Conservation (phyloP, 2,888 invertebrate genomes). For the Argynnis bischoffii region DNA sequence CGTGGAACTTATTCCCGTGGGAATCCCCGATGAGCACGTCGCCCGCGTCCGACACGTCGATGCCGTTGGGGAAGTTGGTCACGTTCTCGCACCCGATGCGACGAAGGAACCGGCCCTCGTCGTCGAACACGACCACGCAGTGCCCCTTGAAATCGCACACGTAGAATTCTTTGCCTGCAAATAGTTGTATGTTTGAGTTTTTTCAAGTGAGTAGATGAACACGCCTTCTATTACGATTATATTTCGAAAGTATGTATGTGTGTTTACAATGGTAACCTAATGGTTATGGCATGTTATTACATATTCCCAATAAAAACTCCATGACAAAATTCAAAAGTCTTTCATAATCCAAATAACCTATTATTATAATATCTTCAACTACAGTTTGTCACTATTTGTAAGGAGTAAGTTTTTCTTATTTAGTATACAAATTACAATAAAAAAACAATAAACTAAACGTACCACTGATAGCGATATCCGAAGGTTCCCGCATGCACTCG, state of each 20-base stretch:
- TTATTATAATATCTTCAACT: too few species aligned
- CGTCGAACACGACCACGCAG: slow-evolving; percentile 97
- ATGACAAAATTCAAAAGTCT: too few species aligned
- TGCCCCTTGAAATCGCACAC: slow-evolving; percentile 99
- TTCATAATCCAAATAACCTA: too few species aligned
- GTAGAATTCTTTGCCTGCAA: slow-evolving; percentile 93
- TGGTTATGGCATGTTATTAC: too few species aligned
- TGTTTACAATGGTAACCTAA: too few species aligned
- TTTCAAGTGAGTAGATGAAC: too few species aligned
- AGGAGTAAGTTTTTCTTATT: not conserved
- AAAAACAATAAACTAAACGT: slow-evolving; percentile 47
- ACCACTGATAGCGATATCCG: slow-evolving; percentile 97
- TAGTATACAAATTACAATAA: not conserved
- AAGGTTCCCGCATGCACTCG: slow-evolving; percentile 98
- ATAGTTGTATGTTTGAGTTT: not conserved
- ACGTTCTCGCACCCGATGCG: slow-evolving; percentile 97
- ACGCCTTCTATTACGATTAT: too few species aligned
- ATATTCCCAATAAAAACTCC: too few species aligned
- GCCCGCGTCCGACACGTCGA: slow-evolving; percentile 98
- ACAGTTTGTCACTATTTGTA: too few species aligned
- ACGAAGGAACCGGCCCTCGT: slow-evolving; percentile 94
- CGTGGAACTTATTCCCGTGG: slow-evolving; percentile 98
- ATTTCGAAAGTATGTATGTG: too few species aligned
- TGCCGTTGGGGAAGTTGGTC: slow-evolving; percentile 98
- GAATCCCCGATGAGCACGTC: slow-evolving; percentile 98